Percentiles rank a stretch among this genome's conserved stretches.
Evolutionary conservation across 1,140 invertebrate genomes (phyloP).

Genomic region (Amphibalanus amphitrite): DNA sequence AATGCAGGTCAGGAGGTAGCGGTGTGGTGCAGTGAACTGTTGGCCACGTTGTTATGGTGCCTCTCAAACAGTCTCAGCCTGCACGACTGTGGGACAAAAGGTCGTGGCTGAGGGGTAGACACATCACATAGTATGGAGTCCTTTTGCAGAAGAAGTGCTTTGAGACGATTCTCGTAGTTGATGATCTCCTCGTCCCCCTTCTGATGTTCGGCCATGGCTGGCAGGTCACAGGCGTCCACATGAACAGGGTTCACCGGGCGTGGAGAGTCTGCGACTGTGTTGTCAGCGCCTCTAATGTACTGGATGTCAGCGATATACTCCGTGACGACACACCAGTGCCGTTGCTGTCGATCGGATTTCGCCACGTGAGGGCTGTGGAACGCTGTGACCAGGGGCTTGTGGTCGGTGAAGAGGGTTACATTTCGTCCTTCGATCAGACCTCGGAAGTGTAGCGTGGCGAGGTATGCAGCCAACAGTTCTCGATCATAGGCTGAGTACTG

Average conservation of each 20-base stretch:
- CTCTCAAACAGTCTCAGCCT: background rate
- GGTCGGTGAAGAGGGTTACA: constrained; percentile 26
- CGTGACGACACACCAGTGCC: background rate
- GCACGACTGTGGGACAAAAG: background rate
- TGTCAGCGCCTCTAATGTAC: background rate
- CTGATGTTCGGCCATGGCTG: background rate
- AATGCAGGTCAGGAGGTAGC: constrained; percentile 16
- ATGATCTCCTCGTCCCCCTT: background rate
- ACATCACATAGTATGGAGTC: background rate
- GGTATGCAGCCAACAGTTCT: constrained; percentile 31
- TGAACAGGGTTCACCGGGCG: background rate
- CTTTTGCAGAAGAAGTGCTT: background rate
- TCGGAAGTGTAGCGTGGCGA: constrained; percentile 26
- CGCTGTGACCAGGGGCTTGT: constrained; percentile 24
- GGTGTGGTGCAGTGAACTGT: background rate
- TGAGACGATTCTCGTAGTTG: background rate
- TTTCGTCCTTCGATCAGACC: constrained; percentile 26
- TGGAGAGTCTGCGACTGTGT: background rate
- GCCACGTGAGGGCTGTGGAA: constrained; percentile 15
- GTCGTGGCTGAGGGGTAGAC: background rate
- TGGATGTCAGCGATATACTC: background rate
- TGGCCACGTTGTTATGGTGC: background rate
- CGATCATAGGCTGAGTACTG: constrained; percentile 28
- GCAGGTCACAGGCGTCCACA: background rate
- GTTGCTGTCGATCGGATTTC: background rate